Evolutionary conservation across 1,140 invertebrate species (phyloP).

Genomic region (Latrodectus geometricus): DNA sequence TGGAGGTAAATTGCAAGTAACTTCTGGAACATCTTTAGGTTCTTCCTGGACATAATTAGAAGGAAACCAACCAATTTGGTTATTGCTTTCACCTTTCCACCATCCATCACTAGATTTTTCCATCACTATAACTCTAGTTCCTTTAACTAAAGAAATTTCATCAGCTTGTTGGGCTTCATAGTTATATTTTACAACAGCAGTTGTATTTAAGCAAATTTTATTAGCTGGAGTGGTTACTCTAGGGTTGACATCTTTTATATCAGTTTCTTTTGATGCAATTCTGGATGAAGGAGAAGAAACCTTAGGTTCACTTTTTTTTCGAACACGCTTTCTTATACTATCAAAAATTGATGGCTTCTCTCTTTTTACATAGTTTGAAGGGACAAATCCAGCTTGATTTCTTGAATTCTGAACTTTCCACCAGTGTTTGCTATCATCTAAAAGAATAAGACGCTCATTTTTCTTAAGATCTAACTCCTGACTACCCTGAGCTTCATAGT

Average conservation of each 20-base stretch:
- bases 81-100: constrained; percentile 95
- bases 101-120: constrained; percentile 99
- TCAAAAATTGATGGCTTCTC: constrained; percentile 96
- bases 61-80: constrained; percentile 92
- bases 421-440: constrained; percentile 99
- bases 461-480: constrained; percentile 97
- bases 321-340: constrained; percentile 94
- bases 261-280: constrained; percentile 63
- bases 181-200: constrained; percentile 95
- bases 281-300: constrained; percentile 63
- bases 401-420: constrained; percentile 94
- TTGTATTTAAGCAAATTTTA: constrained; percentile 53
- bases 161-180: constrained; percentile 97
- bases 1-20: constrained; percentile 28
- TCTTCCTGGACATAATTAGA: constrained; percentile 98
- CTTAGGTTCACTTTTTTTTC: constrained; percentile 91
- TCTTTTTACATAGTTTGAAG: constrained; percentile 99
- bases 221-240: constrained; percentile 53
- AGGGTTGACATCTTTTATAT: constrained; percentile 71
- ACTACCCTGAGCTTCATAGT: constrained; percentile 95
- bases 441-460: constrained; percentile 93
- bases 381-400: constrained; percentile 96
- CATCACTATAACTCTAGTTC: constrained; percentile 87
- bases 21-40: constrained; percentile 76
- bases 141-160: constrained; percentile 89